A percentile compares a stretch with the other conserved stretches of the same genome.
Conservation (phyloP, 53 echinoderm and acorn worm genomes). For the Patiria pectinifera region DNA sequence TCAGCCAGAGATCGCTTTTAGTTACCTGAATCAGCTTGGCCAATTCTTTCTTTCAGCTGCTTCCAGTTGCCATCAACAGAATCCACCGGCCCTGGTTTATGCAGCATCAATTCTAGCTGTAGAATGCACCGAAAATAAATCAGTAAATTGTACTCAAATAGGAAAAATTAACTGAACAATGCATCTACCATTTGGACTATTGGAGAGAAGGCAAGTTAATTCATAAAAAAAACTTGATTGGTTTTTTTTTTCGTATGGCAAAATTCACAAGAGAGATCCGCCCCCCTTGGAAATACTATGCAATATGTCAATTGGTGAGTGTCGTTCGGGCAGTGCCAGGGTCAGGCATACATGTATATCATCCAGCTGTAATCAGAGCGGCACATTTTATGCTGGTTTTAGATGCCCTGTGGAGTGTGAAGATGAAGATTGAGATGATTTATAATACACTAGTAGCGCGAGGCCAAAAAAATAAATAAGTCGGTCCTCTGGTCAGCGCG, state of each 20-base stretch:
- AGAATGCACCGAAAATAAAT: slow-evolving; percentile 48
- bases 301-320: slow-evolving; percentile 41
- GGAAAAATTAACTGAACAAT: slow-evolving; percentile 37
- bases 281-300: slow-evolving; percentile 40
- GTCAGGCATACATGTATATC: slow-evolving; percentile 33
- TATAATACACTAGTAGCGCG: slow-evolving; percentile 33
- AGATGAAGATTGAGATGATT: slow-evolving; percentile 34
- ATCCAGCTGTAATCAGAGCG: slow-evolving; percentile 33
- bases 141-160: slow-evolving; percentile 25
- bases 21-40: slow-evolving; percentile 42
- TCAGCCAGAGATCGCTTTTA: slow-evolving; percentile 35
- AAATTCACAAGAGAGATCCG: slow-evolving; percentile 4
- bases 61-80: slow-evolving; percentile 48
- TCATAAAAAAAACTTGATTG: background rate
- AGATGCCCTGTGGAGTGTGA: slow-evolving; percentile 27
- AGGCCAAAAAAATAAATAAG: no score
- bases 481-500: no score
- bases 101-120: slow-evolving; percentile 46
- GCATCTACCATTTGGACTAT: slow-evolving; percentile 32
- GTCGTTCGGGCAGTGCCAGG: slow-evolving; percentile 17
- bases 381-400: slow-evolving; percentile 46
- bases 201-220: slow-evolving; percentile 42
- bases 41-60: slow-evolving; percentile 44
- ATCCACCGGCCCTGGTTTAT: slow-evolving; percentile 37
- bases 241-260: slow-evolving; percentile 11